Evolutionary conservation across 1,140 invertebrate species (phyloP).

Genomic region (Formica exsecta): DNA sequence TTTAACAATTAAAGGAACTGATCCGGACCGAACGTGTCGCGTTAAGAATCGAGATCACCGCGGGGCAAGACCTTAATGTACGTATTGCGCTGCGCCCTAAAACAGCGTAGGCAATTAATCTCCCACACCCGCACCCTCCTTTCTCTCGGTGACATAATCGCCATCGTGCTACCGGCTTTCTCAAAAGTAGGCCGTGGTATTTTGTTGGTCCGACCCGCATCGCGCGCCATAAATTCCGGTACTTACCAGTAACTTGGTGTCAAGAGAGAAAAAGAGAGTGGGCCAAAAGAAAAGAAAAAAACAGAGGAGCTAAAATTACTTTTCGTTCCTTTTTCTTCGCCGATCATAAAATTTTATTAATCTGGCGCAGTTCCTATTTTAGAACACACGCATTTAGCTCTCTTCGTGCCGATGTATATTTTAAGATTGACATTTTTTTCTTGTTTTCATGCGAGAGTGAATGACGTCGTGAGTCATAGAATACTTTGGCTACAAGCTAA

Average conservation of each 20-base stretch:
- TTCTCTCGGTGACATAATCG: constrained; percentile 75
- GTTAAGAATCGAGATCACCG: constrained; percentile 63
- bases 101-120: constrained; percentile 77
- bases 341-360: constrained; percentile 20
- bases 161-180: constrained; percentile 42
- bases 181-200: constrained; percentile 63
- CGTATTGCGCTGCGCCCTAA: constrained; percentile 67
- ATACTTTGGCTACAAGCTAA: background rate
- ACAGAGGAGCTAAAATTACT: background rate
- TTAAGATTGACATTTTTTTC: constrained; percentile 10
- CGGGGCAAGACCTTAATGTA: constrained; percentile 66
- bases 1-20: constrained; percentile 49
- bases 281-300: background rate
- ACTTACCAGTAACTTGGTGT: constrained; percentile 23
- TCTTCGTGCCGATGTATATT: constrained; percentile 12
- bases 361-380: constrained; percentile 5
- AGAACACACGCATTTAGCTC: constrained; percentile 15
- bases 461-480: constrained; percentile 16
- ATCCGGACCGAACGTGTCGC: constrained; percentile 56
- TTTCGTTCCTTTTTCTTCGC: background rate
- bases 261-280: background rate
- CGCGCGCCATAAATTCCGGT: constrained; percentile 39
- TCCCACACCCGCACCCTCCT: constrained; percentile 76
- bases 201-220: constrained; percentile 25
- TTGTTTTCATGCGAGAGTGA: background rate